Evolutionary conservation across 2,888 invertebrate species (phyloP).

Genomic region (Leucophenga maculata): DNA sequence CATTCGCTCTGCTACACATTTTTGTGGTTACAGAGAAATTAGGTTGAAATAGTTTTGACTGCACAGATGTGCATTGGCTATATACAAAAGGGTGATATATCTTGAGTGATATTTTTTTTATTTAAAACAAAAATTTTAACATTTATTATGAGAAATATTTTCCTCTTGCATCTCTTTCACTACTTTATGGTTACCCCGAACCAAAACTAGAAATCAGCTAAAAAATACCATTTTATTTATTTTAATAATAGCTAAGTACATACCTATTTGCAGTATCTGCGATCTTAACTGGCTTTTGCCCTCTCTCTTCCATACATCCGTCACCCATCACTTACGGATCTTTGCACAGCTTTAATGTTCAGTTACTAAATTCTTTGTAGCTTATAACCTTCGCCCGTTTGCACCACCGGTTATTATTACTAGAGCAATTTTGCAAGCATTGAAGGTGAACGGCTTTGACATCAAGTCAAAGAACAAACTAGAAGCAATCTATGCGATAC

Average conservation of each 20-base stretch:
- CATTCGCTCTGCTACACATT: background rate
- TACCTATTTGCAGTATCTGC: too few relatives aligned
- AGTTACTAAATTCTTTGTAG: background rate
- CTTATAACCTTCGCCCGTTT: slow-evolving; percentile 1
- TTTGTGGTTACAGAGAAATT: slow-evolving; percentile 5
- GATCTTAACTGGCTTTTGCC: background rate
- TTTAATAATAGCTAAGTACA: too few relatives aligned
- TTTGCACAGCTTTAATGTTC: too few relatives aligned
- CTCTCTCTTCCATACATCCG: background rate
- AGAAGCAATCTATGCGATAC: too few relatives aligned
- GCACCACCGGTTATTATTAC: slow-evolving; percentile 10
- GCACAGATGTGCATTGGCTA: background rate
- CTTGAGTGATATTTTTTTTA: too few relatives aligned
- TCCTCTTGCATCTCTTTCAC: too few relatives aligned
- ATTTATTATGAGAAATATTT: too few relatives aligned
- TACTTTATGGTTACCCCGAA: too few relatives aligned
- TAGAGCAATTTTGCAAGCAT: background rate
- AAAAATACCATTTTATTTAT: too few relatives aligned
- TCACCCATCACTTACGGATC: background rate
- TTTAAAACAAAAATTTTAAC: too few relatives aligned
- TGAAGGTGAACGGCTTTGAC: slow-evolving; percentile 16
- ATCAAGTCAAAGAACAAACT: slow-evolving; percentile 15
- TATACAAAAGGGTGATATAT: too few relatives aligned
- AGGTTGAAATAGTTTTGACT: slow-evolving; percentile 1
- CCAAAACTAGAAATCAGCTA: too few relatives aligned